phyloP scores from a whole-genome alignment of 2,888 invertebrate genomes.

The Ochropleura leucogaster region DNA sequence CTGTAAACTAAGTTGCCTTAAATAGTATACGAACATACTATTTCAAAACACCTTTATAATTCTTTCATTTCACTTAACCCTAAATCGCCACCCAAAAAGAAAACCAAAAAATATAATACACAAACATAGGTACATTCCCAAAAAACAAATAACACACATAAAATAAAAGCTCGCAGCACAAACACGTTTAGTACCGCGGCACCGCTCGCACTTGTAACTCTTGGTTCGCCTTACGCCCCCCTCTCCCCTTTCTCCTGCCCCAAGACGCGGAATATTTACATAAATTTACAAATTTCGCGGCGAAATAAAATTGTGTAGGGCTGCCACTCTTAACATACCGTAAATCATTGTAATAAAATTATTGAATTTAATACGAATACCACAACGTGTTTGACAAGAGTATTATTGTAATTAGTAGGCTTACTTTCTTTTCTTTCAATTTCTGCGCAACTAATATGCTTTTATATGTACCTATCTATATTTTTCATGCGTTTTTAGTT shows the following conservation, averaged over 20 bases:
- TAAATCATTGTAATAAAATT: background rate
- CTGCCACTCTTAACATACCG: slow-evolving; percentile 56
- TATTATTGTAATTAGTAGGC: background rate
- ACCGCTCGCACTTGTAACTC: slow-evolving; percentile 64
- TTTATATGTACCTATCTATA: background rate
- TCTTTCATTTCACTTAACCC: background rate
- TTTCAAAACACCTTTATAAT: background rate
- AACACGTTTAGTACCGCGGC: slow-evolving; percentile 58
- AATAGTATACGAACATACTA: background rate
- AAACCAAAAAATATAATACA: slow-evolving; percentile 26
- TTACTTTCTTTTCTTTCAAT: background rate
- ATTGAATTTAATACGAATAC: no score
- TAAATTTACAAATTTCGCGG: slow-evolving; percentile 90
- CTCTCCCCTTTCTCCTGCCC: slow-evolving; percentile 70
- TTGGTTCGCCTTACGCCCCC: slow-evolving; percentile 69
- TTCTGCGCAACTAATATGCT: background rate
- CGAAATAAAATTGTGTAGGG: slow-evolving; percentile 88
- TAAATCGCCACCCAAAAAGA: background rate
- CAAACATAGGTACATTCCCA: slow-evolving; percentile 23
- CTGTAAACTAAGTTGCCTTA: background rate
- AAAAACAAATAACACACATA: slow-evolving; percentile 72
- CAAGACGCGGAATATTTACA: slow-evolving; percentile 90
- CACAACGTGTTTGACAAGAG: accelerated
- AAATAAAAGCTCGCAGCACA: slow-evolving; percentile 68
- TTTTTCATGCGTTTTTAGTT: no score